phyloP scores from a whole-genome alignment of 1,140 invertebrate genomes.

The Philotrypesis tridentata region DNA sequence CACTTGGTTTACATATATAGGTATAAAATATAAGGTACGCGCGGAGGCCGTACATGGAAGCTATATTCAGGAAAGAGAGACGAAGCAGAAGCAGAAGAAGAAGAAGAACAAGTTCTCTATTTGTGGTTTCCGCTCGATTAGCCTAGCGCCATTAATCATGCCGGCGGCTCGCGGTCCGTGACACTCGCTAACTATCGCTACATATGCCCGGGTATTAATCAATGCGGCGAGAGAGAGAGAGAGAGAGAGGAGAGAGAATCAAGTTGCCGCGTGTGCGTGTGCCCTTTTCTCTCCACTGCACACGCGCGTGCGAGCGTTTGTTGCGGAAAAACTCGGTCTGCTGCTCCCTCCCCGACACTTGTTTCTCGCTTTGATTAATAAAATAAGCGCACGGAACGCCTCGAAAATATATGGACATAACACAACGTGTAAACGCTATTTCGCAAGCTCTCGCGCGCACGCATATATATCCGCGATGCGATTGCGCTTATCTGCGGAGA shows the following conservation, averaged over 20 bases:
- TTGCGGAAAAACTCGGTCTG: background rate
- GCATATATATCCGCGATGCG: background rate
- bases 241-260: too few species aligned
- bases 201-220: slow-evolving; percentile 61
- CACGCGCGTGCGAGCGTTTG: background rate
- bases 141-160: slow-evolving; percentile 53
- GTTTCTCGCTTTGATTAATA: slow-evolving; percentile 41
- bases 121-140: slow-evolving; percentile 48
- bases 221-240: slow-evolving; percentile 45
- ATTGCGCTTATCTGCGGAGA: background rate
- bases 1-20: background rate
- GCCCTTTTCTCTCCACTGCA: slow-evolving; percentile 40
- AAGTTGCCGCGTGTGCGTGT: slow-evolving; percentile 52
- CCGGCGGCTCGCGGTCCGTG: slow-evolving; percentile 49
- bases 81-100: background rate
- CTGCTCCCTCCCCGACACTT: background rate
- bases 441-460: background rate
- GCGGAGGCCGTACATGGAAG: too few species aligned
- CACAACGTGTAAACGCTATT: too few species aligned
- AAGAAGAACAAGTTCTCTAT: slow-evolving; percentile 25
- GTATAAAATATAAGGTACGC: too few species aligned
- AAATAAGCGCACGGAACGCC: slow-evolving; percentile 19
- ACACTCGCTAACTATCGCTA: slow-evolving; percentile 56
- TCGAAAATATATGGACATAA: too few species aligned
- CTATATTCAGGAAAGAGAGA: slow-evolving; percentile 18